A percentile compares a stretch with the other conserved stretches of the same genome.
Conservation (phyloP, 2,797 vertebrate genomes). For the Lepilemur ruficaudatus region DNA sequence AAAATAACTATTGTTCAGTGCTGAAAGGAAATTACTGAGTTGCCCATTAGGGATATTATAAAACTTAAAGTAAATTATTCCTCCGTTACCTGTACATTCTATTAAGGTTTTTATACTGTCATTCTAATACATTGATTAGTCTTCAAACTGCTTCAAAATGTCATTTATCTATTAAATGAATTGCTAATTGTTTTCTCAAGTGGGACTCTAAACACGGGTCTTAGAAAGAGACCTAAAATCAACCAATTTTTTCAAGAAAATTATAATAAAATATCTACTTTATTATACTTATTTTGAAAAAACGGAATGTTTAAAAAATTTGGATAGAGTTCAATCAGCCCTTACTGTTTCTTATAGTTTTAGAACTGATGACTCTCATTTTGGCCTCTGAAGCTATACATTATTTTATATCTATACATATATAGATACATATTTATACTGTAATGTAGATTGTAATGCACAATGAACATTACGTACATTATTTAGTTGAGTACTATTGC, state of each 20-base stretch:
- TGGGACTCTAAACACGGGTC: conserved; percentile 14
- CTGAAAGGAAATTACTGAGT: conserved; percentile 27
- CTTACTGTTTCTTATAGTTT: not conserved
- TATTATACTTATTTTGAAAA: conserved; percentile 27
- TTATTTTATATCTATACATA: not conserved
- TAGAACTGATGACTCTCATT: not conserved
- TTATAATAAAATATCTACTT: conserved; percentile 47
- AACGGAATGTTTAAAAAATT: not conserved
- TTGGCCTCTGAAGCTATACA: not conserved
- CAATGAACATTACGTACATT: not conserved
- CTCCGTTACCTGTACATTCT: conserved; percentile 35
- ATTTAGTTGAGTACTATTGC: not conserved
- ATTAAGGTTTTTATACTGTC: conserved; percentile 43
- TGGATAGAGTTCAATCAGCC: not conserved
- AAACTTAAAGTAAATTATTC: conserved; percentile 54
- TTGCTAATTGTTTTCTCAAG: not conserved
- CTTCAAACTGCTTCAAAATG: conserved; percentile 33
- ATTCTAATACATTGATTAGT: conserved; percentile 54
- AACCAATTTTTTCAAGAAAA: conserved; percentile 17
- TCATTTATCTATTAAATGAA: conserved; percentile 51
- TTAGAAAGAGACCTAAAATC: conserved; percentile 10
- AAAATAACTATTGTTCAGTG: conserved; percentile 63
- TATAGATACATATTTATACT: not conserved
- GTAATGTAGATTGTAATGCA: not conserved
- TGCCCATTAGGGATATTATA: conserved; percentile 17